Base-by-base conservation (phyloP, 2,888 invertebrate genomes). In the Thereva unica region DNA sequence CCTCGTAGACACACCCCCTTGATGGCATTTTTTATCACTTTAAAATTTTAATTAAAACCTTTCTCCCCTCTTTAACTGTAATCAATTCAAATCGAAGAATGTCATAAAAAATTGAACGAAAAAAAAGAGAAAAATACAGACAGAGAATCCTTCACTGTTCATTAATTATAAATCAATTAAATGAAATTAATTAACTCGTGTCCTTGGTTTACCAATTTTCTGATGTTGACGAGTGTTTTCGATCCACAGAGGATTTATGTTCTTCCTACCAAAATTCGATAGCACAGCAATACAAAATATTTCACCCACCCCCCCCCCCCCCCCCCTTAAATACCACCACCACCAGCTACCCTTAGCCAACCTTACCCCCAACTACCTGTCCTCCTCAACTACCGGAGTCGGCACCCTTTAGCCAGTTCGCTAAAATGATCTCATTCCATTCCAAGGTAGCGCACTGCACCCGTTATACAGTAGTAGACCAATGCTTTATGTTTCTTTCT, bases 191-290 rank as follows among this genome's bases (percentile, higher is more conserved):
- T 61, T 61, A 61, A 61, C 61, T 61, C 61, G 50, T 61, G 61
- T 61, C 61, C 61, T 61, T 61, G 61, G 61, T 61, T 61, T 61
- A 61, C 61, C 61, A 61, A 61, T 61, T 61, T 61, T 61, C 61
- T 61, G 61, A 61, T 61, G 61, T 61, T 61, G 61, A 61, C 61
- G 61, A 61, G 61, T 61, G 61, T 61, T 61, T 61, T 50, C 61
- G 61, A 61, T 61, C 61, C 50, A 35, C 61, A 61, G 49, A 61
- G 61, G 61, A 61, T 61, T 61, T 61, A 61, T 61, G 61, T 50
- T 61, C 49, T 61, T 61, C 50, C 61, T 23, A 23, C 49, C 50
- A 50, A 61, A 59, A 61, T 61, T 50, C 61, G 49, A 61, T 40
- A 41, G 61, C 61, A 49, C 10, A 12, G 40, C 41, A 61, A 34